phyloP scores from a whole-genome alignment of 2,888 invertebrate genomes.

The Lycia hirtaria region DNA sequence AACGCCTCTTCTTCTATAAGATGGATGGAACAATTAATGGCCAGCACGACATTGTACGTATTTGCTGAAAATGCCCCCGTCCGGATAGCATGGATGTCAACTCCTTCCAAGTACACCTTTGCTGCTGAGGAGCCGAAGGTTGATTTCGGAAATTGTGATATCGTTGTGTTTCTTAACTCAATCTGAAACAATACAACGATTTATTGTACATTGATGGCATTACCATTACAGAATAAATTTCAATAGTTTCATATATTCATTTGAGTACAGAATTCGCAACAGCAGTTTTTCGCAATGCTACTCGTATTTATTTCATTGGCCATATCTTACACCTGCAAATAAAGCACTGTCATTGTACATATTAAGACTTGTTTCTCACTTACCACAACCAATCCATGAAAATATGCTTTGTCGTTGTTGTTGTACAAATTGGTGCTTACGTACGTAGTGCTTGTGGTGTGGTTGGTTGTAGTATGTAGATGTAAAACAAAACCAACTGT shows the following conservation, averaged over 20 bases:
- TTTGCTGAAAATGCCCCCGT: constrained; percentile 88
- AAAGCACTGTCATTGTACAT: not conserved
- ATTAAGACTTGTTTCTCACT: no score
- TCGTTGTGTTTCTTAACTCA: constrained; percentile 85
- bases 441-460: no score
- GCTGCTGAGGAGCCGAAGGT: constrained; percentile 88
- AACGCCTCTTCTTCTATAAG: constrained; percentile 87
- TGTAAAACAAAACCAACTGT: no score
- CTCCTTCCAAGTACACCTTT: constrained; percentile 81
- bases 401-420: no score
- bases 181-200: constrained; percentile 76
- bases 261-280: constrained; percentile 34
- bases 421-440: no score
- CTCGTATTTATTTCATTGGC: constrained; percentile 13
- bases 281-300: constrained; percentile 38
- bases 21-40: constrained; percentile 86
- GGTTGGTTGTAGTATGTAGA: no score
- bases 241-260: not conserved
- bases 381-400: no score
- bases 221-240: not conserved
- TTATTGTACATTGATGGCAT: not conserved
- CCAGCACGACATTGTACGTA: constrained; percentile 86
- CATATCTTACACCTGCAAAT: no score
- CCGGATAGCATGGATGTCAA: constrained; percentile 83
- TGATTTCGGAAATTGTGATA: constrained; percentile 85